Conservation (phyloP, 2,797 vertebrate genomes). For the Buceros bicornis region DNA sequence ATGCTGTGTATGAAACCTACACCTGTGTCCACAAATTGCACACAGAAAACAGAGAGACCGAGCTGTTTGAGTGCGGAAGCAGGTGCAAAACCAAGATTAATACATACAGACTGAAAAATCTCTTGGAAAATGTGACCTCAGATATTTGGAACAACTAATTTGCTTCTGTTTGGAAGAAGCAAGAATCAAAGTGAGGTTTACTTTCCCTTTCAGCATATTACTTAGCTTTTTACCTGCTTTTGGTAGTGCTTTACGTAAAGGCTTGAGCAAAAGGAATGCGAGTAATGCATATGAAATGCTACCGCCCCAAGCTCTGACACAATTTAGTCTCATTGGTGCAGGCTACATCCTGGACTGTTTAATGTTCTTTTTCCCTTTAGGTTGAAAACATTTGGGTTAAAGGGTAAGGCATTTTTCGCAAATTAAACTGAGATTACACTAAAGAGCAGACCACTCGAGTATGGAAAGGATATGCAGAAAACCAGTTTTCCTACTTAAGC, state of each 20-base stretch:
- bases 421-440: slow-evolving; percentile 19
- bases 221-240: neutral
- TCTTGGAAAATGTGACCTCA: neutral
- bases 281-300: neutral
- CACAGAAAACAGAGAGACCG: neutral
- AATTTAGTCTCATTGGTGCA: neutral
- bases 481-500: neutral
- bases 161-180: slow-evolving; percentile 6
- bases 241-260: neutral
- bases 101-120: slow-evolving; percentile 5
- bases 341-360: neutral
- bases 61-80: slow-evolving; percentile 24
- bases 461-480: neutral
- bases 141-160: neutral
- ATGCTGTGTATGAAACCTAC: slow-evolving; percentile 11
- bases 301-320: neutral
- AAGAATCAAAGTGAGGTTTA: neutral
- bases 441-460: neutral
- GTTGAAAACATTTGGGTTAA: slow-evolving; percentile 28
- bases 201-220: neutral
- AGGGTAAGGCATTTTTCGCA: slow-evolving; percentile 17
- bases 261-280: neutral
- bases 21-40: slow-evolving; percentile 45
- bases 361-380: neutral
- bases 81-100: slow-evolving; percentile 50